A percentile compares a stretch with the other conserved stretches of the same genome.
Evolutionary conservation across 2,888 invertebrate species (phyloP).

Genomic region (Eulithis testata): DNA sequence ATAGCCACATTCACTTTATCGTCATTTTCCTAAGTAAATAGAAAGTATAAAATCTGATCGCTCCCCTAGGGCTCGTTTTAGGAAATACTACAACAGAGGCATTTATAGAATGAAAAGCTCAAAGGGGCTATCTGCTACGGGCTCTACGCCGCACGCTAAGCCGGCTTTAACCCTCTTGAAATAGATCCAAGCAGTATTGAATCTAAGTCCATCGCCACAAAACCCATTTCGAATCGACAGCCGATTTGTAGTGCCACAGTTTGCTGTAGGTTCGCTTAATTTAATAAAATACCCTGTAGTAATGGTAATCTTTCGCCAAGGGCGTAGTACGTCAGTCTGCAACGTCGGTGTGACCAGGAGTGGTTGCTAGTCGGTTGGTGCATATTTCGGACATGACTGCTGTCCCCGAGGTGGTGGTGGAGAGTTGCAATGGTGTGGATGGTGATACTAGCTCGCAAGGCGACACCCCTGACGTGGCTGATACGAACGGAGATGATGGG

Average conservation of each 20-base stretch:
- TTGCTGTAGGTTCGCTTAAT: conserved; percentile 66
- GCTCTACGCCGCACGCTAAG: not conserved
- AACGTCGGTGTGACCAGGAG: conserved; percentile 61
- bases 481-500: conserved; percentile 71
- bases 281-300: conserved; percentile 80
- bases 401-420: conserved; percentile 70
- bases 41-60: not conserved
- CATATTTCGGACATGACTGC: conserved; percentile 68
- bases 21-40: not conserved
- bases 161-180: not conserved
- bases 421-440: conserved; percentile 74
- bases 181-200: conserved; percentile 4
- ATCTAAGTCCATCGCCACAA: conserved; percentile 11
- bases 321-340: conserved; percentile 74
- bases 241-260: conserved; percentile 17
- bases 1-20: not conserved
- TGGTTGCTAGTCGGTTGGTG: conserved; percentile 60
- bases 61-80: not conserved
- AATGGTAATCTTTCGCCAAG: conserved; percentile 81
- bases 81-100: not conserved
- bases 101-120: conserved; percentile 1
- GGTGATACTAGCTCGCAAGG: conserved; percentile 53
- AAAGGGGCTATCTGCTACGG: not conserved
- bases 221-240: conserved; percentile 7
- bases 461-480: conserved; percentile 51